Conservation (phyloP, 2,888 invertebrate genomes). For the Abrostola tripartita region DNA sequence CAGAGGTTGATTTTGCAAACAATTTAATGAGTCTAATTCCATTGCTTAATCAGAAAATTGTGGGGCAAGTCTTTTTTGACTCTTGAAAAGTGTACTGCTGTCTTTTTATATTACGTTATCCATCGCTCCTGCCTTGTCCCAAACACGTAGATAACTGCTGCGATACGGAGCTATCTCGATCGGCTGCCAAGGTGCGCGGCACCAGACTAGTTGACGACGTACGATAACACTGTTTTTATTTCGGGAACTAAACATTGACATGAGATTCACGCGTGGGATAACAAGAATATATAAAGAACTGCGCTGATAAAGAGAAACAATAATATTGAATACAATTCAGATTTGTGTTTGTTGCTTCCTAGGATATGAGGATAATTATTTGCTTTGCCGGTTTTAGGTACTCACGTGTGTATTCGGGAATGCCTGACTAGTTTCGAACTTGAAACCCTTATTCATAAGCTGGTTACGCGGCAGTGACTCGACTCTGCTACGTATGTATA, state of each 20-base stretch:
- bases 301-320: constrained; percentile 8
- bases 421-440: too few relatives aligned
- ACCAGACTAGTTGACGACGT: constrained; percentile 79
- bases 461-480: too few relatives aligned
- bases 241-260: constrained; percentile 51
- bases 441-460: too few relatives aligned
- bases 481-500: too few relatives aligned
- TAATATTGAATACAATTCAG: background rate
- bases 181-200: constrained; percentile 79
- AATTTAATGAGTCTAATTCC: too few relatives aligned
- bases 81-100: background rate
- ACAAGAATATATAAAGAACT: background rate
- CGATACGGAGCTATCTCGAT: constrained; percentile 71
- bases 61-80: too few relatives aligned
- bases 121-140: constrained; percentile 30
- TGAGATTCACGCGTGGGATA: constrained; percentile 34
- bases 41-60: too few relatives aligned
- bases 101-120: background rate
- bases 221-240: constrained; percentile 73
- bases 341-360: background rate
- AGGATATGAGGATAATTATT: background rate
- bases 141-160: constrained; percentile 51
- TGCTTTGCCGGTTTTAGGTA: too few relatives aligned
- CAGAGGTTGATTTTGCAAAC: too few relatives aligned
- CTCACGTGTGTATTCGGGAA: too few relatives aligned